Percentiles rank a stretch among this genome's conserved stretches.
Conservation (phyloP, 2,888 invertebrate genomes). For the Tetheella fluctuosa region DNA sequence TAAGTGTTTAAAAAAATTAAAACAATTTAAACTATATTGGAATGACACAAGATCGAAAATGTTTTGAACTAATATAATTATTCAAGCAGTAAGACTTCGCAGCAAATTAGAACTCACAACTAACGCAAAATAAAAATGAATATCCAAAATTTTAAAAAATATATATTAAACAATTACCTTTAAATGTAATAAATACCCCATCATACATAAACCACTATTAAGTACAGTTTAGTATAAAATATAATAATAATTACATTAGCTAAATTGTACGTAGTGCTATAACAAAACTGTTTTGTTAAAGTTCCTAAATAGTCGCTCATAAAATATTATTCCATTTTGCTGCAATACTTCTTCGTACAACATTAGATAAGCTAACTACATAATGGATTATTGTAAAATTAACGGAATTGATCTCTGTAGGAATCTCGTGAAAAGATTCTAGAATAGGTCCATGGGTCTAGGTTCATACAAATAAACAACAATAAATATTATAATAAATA, state of each 20-base stretch:
- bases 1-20: no score
- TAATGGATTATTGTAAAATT: constrained; percentile 17
- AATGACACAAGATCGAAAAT: background rate
- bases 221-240: background rate
- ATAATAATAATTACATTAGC: constrained; percentile 12
- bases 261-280: constrained; percentile 14
- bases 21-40: background rate
- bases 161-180: background rate
- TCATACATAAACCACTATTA: background rate
- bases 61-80: background rate
- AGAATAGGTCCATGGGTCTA: constrained; percentile 15
- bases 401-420: constrained; percentile 49
- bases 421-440: constrained; percentile 33
- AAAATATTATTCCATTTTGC: constrained; percentile 13
- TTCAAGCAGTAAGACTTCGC: background rate
- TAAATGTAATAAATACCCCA: background rate
- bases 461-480: background rate
- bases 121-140: background rate
- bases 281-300: constrained; percentile 24
- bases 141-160: background rate
- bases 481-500: constrained; percentile 19
- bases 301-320: constrained; percentile 31
- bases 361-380: constrained; percentile 9
- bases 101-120: background rate
- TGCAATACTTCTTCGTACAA: constrained; percentile 13